These are phyloP conservation scores for Scrobipalpa costella DNA, from an alignment of 2,888 invertebrate genomes.

Conservation along the genomic window DNA sequence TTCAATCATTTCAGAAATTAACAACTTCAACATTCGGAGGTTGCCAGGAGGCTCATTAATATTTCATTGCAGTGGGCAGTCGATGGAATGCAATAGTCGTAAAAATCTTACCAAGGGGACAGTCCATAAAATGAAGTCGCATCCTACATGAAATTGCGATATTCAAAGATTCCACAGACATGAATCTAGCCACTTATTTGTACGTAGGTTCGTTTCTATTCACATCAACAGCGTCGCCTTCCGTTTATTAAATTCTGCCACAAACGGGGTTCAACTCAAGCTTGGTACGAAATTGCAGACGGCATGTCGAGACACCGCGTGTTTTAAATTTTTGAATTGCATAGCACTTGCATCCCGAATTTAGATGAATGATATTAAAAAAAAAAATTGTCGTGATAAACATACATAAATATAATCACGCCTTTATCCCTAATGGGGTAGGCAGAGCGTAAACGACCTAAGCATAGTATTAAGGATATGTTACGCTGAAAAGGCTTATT, in stretches of 20 bases:
- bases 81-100: slow-evolving; percentile 38
- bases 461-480: neutral
- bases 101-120: slow-evolving; percentile 37
- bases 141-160: slow-evolving; percentile 32
- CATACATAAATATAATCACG: too few relatives aligned
- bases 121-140: slow-evolving; percentile 34
- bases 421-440: too few relatives aligned
- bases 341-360: too few relatives aligned
- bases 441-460: too few relatives aligned
- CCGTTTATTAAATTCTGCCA: slow-evolving; percentile 48
- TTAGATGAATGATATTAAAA: neutral
- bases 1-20: slow-evolving; percentile 42
- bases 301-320: slow-evolving; percentile 8
- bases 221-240: slow-evolving; percentile 50
- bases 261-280: slow-evolving; percentile 37
- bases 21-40: slow-evolving; percentile 39
- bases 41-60: slow-evolving; percentile 41
- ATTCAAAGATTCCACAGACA: slow-evolving; percentile 25
- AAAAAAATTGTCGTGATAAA: too few relatives aligned
- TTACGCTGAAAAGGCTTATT: neutral
- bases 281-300: slow-evolving; percentile 44
- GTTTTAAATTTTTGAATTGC: neutral
- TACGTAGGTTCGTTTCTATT: slow-evolving; percentile 42
- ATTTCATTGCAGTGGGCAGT: slow-evolving; percentile 42
- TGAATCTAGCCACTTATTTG: slow-evolving; percentile 25